Evolutionary conservation across 2,113 vertebrate genomes (phyloP), one percentile per base, ranked within the genome.

Genomic region (Lamprotornis superbus): DNA sequence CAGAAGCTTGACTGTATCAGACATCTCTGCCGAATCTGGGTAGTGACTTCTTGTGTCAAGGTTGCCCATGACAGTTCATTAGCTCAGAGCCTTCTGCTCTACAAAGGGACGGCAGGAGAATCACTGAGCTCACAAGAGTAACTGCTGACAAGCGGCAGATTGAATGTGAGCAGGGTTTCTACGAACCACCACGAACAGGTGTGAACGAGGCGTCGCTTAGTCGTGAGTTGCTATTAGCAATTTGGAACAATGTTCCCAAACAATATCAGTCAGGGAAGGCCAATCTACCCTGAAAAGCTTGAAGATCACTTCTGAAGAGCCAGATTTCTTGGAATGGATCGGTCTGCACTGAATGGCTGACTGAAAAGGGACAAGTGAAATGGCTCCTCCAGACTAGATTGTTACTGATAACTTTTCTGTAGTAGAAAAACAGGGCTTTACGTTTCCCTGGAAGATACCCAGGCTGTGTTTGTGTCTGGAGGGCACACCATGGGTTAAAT

Each of bases 41-140:
- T 11, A 33, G 39, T 40, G 44, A 47, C 10, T 69, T 68, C 33
- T 0, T 18, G 27, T 30, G 31, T 30, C 27, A 28, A 4, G 42
- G 40, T 35, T 75, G 40, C 35, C 14, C 15, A 0, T 25, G 42
- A 4, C 28, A 46, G 15, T 52, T 71, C 0, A 1, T 63, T n/a
- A 23, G 21, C 30, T 85, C 17, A 47, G 57, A 76, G 42, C 30
- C 0, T 10, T 68, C 49, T 68, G 33, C 53, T 46, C 50, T 1
- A 0, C 17, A 2, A 1, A 15, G 1, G 4, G 69, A 3, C 70
- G 44, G 30, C 11, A 2, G 11, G 37, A 70, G 44, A 8, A 5
- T 78, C 27, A 16, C 70, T 37, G 11, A 84, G 52, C 27, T 52
- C 61, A 28, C 52, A 11, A 28, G n/a, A 30, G 40, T 33, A 30